Evolutionary conservation across 2,888 invertebrate genomes (phyloP).

Genomic region (Polietes domitor): DNA sequence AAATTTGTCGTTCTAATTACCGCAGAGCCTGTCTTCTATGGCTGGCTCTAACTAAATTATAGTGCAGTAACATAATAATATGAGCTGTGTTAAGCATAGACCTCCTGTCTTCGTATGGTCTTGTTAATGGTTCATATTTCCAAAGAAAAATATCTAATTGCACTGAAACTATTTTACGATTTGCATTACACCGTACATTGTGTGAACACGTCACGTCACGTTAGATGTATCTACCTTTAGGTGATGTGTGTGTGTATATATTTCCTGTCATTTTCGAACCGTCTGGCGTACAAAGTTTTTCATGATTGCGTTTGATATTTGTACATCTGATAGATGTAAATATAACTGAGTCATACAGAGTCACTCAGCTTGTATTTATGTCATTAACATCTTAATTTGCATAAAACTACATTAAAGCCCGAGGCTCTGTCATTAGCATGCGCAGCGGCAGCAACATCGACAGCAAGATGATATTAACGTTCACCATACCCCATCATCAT

Average conservation of each 20-base stretch:
- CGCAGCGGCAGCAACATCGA: background rate
- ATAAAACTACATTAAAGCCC: conserved; percentile 35
- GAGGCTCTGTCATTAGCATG: conserved; percentile 1
- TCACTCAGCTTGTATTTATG: conserved; percentile 14
- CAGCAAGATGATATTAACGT: conserved; percentile 8
- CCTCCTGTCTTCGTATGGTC: conserved; percentile 42
- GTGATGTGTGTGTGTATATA: background rate
- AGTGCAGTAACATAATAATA: conserved; percentile 56
- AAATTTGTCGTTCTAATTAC: conserved; percentile 34
- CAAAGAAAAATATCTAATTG: conserved; percentile 39
- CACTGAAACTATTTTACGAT: conserved; percentile 37
- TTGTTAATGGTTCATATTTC: conserved; percentile 55
- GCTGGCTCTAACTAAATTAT: conserved; percentile 51
- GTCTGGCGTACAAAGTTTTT: background rate
- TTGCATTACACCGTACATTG: conserved; percentile 23
- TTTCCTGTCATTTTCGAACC: conserved; percentile 25
- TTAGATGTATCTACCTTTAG: background rate
- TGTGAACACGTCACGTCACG: conserved; percentile 14
- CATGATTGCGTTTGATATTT: background rate
- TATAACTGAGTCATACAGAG: background rate
- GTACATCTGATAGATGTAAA: background rate
- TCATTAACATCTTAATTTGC: conserved; percentile 44
- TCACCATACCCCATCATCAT: conserved; percentile 34
- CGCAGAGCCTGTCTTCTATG: conserved; percentile 30
- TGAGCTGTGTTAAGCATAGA: conserved; percentile 51